These are phyloP conservation scores for Erethizon dorsatum DNA, from an alignment of 2,797 vertebrate species.

Conservation along the genomic window DNA sequence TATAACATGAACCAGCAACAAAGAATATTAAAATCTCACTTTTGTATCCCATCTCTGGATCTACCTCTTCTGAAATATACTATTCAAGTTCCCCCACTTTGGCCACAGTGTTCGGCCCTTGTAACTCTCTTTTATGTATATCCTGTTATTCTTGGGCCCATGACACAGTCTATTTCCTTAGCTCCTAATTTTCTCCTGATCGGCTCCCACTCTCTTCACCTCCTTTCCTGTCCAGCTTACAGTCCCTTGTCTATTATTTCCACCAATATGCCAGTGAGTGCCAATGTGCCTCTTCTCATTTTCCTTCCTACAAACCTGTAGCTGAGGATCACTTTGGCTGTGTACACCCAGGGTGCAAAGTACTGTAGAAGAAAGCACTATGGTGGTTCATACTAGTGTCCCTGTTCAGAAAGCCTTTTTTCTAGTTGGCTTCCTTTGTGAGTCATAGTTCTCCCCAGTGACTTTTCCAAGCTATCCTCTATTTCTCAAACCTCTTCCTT, in stretches of 20 bases:
- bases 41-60: neutral
- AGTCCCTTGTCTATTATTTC: neutral
- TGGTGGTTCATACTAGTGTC: neutral
- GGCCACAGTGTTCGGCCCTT: neutral
- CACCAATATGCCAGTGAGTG: no score
- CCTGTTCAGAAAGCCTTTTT: slow-evolving; percentile 17
- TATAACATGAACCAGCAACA: neutral
- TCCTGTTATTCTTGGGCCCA: neutral
- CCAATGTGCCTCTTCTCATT: neutral
- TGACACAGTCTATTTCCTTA: neutral
- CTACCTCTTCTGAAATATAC: neutral
- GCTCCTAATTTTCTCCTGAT: neutral
- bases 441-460: neutral
- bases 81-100: neutral
- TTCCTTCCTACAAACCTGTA: neutral
- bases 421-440: neutral
- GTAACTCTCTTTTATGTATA: neutral
- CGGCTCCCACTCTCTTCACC: neutral
- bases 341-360: neutral
- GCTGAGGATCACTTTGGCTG: neutral
- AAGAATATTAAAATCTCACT: slow-evolving; percentile 23
- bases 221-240: neutral
- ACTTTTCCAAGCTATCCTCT: neutral
- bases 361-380: neutral
- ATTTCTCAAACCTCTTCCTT: neutral